These are phyloP conservation scores for Apodemia zela DNA, from an alignment of 2,888 invertebrate species.

Conservation along the genomic window DNA sequence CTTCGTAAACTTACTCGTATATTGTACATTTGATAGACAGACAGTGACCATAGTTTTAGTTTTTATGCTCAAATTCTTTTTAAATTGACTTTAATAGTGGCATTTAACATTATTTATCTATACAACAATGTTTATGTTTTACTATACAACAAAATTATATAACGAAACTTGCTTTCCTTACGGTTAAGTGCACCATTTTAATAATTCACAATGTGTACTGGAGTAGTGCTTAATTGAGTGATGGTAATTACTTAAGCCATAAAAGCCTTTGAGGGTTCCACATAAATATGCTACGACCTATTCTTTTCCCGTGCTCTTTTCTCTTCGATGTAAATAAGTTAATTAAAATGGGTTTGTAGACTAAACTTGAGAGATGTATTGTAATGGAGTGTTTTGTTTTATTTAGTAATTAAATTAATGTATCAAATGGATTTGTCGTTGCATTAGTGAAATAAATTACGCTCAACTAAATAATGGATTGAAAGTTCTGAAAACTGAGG, in stretches of 20 bases:
- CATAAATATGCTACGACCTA: conserved; percentile 59
- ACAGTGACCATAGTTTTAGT: no score
- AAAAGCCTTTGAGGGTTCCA: conserved; percentile 64
- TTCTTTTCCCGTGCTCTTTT: conserved; percentile 42
- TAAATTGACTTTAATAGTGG: no score
- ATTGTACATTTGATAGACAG: no score
- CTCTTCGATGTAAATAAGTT: conserved; percentile 19
- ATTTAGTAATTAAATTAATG: conserved; percentile 3
- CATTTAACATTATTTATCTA: no score
- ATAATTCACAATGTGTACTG: conserved; percentile 72
- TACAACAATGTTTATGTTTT: not conserved
- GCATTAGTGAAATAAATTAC: no score
- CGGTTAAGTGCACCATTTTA: conserved; percentile 75
- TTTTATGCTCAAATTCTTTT: no score
- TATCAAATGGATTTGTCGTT: no score
- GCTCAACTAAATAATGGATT: no score
- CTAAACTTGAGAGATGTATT: not conserved
- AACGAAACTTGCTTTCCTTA: conserved; percentile 31
- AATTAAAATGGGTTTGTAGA: conserved; percentile 11
- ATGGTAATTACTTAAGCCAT: conserved; percentile 75
- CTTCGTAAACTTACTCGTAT: no score
- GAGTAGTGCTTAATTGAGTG: conserved; percentile 76
- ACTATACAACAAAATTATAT: not conserved
- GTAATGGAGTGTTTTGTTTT: conserved; percentile 6
- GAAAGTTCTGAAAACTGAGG: no score